Conservation (phyloP, 2,113 vertebrate species). For the Calypte anna region DNA sequence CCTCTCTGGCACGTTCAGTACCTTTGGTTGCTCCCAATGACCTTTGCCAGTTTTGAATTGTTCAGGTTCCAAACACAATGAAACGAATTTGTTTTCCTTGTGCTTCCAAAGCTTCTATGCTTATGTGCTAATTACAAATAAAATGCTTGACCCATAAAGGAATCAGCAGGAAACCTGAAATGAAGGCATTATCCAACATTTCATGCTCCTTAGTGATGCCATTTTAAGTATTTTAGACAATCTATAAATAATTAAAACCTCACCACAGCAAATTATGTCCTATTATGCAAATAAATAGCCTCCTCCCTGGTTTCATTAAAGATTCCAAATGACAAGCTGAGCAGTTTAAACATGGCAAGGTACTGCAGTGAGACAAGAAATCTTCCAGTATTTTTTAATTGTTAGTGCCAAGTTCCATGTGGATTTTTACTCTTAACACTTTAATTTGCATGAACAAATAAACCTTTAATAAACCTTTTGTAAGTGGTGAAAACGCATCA, state of each 20-base stretch:
- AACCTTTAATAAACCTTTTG: conserved; percentile 83
- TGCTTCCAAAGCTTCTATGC: conserved; percentile 73
- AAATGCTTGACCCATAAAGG: conserved; percentile 81
- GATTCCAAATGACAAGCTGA: conserved; percentile 82
- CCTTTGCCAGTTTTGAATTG: conserved; percentile 46
- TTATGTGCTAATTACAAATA: conserved; percentile 78
- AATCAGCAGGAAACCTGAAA: conserved; percentile 79
- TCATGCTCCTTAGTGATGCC: conserved; percentile 81
- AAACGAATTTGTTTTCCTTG: conserved; percentile 74
- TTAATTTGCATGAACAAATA: conserved; percentile 84
- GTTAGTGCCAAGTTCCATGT: conserved; percentile 78
- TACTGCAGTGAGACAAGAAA: conserved; percentile 74
- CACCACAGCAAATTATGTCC: conserved; percentile 85
- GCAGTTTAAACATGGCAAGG: conserved; percentile 76
- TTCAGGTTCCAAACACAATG: conserved; percentile 59
- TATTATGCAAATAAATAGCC: conserved; percentile 89
- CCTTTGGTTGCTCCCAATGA: conserved; percentile 45
- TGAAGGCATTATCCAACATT: conserved; percentile 82
- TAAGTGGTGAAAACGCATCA: conserved; percentile 78
- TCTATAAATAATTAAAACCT: conserved; percentile 86
- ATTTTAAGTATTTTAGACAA: conserved; percentile 84
- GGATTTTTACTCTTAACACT: conserved; percentile 79
- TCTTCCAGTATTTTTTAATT: conserved; percentile 74
- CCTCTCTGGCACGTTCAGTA: background rate
- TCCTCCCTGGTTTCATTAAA: conserved; percentile 82